Conservation (phyloP, 2,797 vertebrate species). For the Rhabdomys pumilio region DNA sequence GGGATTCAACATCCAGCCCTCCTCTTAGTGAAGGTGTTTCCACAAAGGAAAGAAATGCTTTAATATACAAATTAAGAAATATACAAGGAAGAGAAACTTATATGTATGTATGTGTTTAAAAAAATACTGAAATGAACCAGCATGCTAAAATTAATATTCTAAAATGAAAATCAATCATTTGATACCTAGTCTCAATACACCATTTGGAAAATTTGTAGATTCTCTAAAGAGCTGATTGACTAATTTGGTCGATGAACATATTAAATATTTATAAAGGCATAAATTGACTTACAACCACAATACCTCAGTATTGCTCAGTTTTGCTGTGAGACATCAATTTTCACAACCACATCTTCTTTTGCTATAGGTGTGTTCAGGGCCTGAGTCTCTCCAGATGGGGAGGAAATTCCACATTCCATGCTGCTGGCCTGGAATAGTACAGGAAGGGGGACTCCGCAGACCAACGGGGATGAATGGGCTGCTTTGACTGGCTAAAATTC, state of each 20-base stretch:
- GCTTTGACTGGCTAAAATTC: not conserved
- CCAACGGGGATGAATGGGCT: constrained; percentile 14
- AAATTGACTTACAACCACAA: not conserved
- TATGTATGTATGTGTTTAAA: not conserved
- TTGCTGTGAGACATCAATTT: not conserved
- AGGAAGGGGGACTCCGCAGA: not conserved
- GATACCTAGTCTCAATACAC: not conserved
- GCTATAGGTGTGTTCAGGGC: not conserved
- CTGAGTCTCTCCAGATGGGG: not conserved
- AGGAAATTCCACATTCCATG: not conserved
- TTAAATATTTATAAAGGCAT: not conserved
- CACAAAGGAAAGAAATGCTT: not conserved
- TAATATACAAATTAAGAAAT: not conserved
- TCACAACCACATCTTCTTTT: not conserved
- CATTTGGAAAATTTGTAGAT: not conserved
- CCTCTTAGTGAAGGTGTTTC: not conserved
- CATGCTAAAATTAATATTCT: constrained; percentile 20
- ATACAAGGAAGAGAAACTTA: not conserved
- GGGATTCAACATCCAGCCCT: not conserved
- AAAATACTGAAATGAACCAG: not conserved
- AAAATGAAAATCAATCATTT: constrained; percentile 23
- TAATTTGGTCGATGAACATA: not conserved
- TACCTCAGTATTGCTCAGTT: not conserved
- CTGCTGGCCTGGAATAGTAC: not conserved
- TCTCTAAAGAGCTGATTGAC: not conserved